Conservation (phyloP, 1,140 invertebrate genomes). For the Mesaphorura yosii region DNA sequence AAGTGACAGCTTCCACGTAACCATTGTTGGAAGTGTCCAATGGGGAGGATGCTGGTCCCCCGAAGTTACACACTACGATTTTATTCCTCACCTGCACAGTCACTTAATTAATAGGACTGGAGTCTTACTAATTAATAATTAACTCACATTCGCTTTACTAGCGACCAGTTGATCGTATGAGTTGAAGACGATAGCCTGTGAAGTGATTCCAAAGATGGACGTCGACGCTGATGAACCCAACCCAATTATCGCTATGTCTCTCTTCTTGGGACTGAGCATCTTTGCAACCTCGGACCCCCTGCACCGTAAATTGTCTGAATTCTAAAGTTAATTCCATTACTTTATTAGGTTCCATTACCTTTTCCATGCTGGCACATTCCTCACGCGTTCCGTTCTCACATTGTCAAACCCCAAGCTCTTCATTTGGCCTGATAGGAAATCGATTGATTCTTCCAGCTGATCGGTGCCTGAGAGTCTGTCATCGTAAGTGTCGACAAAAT, state of each 20-base stretch:
- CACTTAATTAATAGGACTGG: no score
- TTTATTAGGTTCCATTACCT: neutral
- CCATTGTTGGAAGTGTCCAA: slow-evolving; percentile 33
- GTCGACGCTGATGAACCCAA: neutral
- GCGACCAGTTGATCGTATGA: neutral
- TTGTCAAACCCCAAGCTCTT: neutral
- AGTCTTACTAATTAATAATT: no score
- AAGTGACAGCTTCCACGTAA: slow-evolving; percentile 34
- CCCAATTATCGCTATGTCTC: neutral
- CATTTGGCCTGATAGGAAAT: neutral
- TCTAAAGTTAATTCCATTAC: neutral
- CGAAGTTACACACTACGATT: slow-evolving; percentile 39
- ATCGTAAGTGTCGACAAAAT: neutral
- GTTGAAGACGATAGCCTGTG: neutral
- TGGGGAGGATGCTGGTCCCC: slow-evolving; percentile 33
- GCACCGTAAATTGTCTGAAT: no score
- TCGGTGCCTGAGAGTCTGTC: neutral
- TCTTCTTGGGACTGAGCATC: neutral
- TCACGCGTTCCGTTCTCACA: neutral
- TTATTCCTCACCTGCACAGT: slow-evolving; percentile 36
- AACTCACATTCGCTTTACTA: neutral
- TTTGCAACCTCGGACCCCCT: neutral
- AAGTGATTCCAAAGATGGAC: neutral
- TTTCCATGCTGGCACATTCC: neutral
- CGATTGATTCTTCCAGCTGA: neutral